Percentiles rank a stretch among this genome's conserved stretches.
Conservation (phyloP, 2,113 vertebrate species). For the Glaucomys volans region DNA sequence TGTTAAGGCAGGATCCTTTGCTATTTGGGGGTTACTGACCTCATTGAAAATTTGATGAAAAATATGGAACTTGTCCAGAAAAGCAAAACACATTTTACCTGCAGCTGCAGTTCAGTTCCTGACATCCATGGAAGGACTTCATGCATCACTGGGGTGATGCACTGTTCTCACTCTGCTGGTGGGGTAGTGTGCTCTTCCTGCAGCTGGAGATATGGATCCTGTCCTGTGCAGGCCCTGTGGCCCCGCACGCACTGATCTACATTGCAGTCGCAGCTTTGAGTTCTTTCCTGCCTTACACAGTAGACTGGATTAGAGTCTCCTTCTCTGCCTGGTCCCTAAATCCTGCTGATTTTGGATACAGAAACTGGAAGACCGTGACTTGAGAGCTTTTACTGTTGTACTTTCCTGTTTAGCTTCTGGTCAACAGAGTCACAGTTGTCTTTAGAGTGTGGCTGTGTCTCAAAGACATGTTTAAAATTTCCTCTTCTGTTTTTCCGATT, state of each 20-base stretch:
- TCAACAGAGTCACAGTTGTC: too few species aligned
- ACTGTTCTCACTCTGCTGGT: neutral
- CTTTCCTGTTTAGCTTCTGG: neutral
- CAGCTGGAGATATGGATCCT: neutral
- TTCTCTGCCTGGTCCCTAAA: neutral
- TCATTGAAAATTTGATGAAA: neutral
- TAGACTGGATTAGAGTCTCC: neutral
- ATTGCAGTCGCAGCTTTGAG: accelerated
- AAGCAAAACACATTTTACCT: neutral
- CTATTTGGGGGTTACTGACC: neutral
- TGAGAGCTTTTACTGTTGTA: too few species aligned
- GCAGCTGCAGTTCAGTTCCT: neutral
- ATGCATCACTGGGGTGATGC: neutral
- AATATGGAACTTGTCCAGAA: neutral
- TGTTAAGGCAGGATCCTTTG: neutral
- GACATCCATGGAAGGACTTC: neutral
- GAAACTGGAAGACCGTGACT: neutral
- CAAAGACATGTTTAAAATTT: neutral
- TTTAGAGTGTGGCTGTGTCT: neutral
- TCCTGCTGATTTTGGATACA: neutral
- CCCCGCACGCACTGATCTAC: neutral
- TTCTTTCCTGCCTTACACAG: neutral
- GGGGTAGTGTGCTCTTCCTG: neutral
- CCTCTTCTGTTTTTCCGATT: neutral
- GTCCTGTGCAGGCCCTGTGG: neutral